Conservation (phyloP, 2,113 vertebrate genomes). For the Stictonetta naevosa region DNA sequence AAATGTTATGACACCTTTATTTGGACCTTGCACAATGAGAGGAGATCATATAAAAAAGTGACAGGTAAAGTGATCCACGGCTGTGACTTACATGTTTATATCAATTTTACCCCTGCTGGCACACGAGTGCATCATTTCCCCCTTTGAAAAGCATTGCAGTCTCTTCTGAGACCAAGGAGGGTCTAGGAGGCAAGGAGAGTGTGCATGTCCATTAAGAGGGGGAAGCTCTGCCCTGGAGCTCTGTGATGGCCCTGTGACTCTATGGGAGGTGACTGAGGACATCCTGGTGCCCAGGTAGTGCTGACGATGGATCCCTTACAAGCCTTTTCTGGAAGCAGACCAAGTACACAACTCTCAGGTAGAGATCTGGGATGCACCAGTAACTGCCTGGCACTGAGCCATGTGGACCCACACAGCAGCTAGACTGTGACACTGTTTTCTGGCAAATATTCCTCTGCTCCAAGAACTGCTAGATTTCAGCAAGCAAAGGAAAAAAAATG, state of each 20-base stretch:
- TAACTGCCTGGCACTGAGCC: neutral
- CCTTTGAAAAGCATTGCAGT: rapidly evolving
- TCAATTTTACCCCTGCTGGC: neutral
- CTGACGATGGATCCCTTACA: neutral
- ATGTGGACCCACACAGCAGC: neutral
- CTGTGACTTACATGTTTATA: neutral
- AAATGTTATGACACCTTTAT: neutral
- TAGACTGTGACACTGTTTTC: neutral
- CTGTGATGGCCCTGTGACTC: rapidly evolving
- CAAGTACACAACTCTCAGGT: neutral
- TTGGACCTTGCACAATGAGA: neutral
- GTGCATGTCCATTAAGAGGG: rapidly evolving
- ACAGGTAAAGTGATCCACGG: neutral
- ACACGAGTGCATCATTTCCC: rapidly evolving
- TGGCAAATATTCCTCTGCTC: neutral
- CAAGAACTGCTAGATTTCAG: neutral
- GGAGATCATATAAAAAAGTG: neutral
- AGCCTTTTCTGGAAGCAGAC: neutral
- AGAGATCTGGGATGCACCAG: neutral
- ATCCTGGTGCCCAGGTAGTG: rapidly evolving
- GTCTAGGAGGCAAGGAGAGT: neutral
- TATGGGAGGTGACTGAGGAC: neutral
- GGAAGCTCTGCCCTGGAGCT: neutral
- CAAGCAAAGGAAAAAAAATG: neutral
- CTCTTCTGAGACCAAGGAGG: neutral